Evolutionary conservation across 2,113 vertebrate species (phyloP), one percentile per base, ranked within the genome.

Genomic region (Megaleporinus macrocephalus): DNA sequence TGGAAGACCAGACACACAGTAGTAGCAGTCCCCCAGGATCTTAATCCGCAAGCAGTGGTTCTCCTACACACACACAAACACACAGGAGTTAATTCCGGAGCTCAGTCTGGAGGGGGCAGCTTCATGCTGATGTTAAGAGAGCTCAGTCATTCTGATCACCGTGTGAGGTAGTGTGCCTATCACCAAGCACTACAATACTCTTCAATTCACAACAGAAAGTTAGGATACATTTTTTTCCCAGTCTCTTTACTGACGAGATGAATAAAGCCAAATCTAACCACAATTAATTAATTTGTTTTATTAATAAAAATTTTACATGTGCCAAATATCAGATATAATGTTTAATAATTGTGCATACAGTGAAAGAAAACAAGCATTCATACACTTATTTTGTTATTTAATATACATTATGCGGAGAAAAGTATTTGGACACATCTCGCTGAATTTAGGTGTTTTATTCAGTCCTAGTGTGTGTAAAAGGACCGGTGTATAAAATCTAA

Each of bases 11-110:
- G 97, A 98, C 87, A 98, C 97, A 44, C 97, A 97, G 82, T 99
- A 98, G 90, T 98, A 98, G 91, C 96, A 98, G 91, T 98, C 97
- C 0, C 97, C 97, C 84, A 98, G 90, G 90, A 99, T 99, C 94
- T 99, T 99, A 86, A 98, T 99, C 81, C 97, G 95, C 77, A 97
- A 93, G 90, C 97, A 99, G 84, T 98, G 97, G 89, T 99, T 99
- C 89, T 99, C 97, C 97, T 98, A 86, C 44, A 69, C 24, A 77
- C 53, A 76, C 29, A 71, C 13, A 75, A 1, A 57, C 26, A 30
- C 13, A 66, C 33, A 75, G 72, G 74, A 82, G 78, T 76, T 79
- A 70, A 79, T 84, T 75, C 78, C 49, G 26, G 80, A 73, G 68
- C 74, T 78, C 73, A 81, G 70, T 36, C 75, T 59, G 71, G 16